phyloP scores from a whole-genome alignment of 2,888 invertebrate species.

The Anoplius nigerrimus region DNA sequence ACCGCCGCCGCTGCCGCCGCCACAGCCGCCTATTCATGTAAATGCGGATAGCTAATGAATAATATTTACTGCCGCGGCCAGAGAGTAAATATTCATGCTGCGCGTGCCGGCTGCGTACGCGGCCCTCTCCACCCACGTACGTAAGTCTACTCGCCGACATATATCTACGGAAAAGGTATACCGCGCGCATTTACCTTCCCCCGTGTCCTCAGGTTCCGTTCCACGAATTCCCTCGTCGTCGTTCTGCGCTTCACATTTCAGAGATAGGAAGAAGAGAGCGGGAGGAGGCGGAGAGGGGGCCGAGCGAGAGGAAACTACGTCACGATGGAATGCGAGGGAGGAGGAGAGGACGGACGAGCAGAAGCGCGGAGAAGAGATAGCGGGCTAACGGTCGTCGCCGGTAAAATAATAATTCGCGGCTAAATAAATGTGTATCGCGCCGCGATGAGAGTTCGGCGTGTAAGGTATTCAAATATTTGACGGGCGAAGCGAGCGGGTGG shows the following conservation, averaged over 20 bases:
- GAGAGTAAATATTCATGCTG: slow-evolving; percentile 59
- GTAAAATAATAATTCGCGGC: slow-evolving; percentile 44
- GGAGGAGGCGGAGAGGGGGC: slow-evolving; percentile 22
- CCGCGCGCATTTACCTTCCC: slow-evolving; percentile 32
- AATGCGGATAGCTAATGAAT: slow-evolving; percentile 54
- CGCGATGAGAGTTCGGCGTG: no score
- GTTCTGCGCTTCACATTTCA: slow-evolving; percentile 4
- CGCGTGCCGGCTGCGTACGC: slow-evolving; percentile 19
- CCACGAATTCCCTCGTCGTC: slow-evolving; percentile 32
- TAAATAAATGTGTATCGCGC: neutral
- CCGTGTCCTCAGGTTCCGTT: slow-evolving; percentile 42
- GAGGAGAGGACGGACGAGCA: no score
- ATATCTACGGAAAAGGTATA: slow-evolving; percentile 19
- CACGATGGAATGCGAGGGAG: no score
- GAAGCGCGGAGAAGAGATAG: no score
- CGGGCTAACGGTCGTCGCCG: slow-evolving; percentile 42
- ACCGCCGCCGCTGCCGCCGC: no score
- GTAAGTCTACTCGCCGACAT: neutral
- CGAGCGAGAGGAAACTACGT: no score
- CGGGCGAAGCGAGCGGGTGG: no score
- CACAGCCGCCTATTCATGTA: slow-evolving; percentile 41
- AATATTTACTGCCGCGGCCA: slow-evolving; percentile 52
- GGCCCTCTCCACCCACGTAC: slow-evolving; percentile 6
- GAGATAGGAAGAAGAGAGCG: slow-evolving; percentile 1
- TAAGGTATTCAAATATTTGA: no score